Percentiles rank a stretch among this genome's conserved stretches.
Evolutionary conservation across 2,113 vertebrate genomes (phyloP).

Genomic region (Nibea coibor): DNA sequence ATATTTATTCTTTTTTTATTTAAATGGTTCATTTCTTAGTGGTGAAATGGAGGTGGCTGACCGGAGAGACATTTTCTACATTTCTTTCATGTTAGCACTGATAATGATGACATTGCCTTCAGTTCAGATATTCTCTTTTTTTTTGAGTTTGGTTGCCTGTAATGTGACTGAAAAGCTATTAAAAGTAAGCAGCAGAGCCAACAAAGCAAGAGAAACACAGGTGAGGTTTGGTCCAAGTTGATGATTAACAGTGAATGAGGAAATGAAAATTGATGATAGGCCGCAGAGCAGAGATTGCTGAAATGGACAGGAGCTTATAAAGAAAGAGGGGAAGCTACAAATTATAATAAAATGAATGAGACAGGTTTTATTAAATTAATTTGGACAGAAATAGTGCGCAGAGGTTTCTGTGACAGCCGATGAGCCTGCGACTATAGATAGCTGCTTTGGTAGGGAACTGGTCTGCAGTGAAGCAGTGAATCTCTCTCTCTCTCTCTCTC

Average conservation of each 20-base stretch:
- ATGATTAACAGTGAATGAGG: slow-evolving; percentile 24
- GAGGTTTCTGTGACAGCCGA: slow-evolving; percentile 50
- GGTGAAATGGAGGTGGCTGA: neutral
- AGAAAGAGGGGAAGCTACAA: slow-evolving; percentile 22
- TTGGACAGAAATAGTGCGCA: slow-evolving; percentile 36
- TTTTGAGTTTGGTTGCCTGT: neutral
- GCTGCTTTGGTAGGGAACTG: slow-evolving; percentile 26
- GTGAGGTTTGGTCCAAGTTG: neutral
- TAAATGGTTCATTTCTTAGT: neutral
- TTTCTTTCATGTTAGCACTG: slow-evolving; percentile 32
- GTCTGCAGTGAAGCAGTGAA: slow-evolving; percentile 22
- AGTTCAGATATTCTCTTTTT: slow-evolving; percentile 5
- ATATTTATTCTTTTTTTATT: neutral
- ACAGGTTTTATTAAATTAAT: slow-evolving; percentile 56
- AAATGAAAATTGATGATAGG: slow-evolving; percentile 31
- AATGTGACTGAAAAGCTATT: slow-evolving; percentile 11
- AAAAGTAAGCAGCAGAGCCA: neutral
- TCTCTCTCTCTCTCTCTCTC: slow-evolving; percentile 9
- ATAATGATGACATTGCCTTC: slow-evolving; percentile 13
- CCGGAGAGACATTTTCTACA: slow-evolving; percentile 14
- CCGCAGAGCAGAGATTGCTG: neutral
- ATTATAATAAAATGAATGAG: slow-evolving; percentile 36
- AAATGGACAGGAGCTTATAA: slow-evolving; percentile 29
- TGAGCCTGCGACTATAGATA: slow-evolving; percentile 65
- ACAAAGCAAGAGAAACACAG: slow-evolving; percentile 9